Evolutionary conservation across 2,888 invertebrate species (phyloP), one percentile per base, ranked within the genome.

Genomic region (Volucella bombylans): DNA sequence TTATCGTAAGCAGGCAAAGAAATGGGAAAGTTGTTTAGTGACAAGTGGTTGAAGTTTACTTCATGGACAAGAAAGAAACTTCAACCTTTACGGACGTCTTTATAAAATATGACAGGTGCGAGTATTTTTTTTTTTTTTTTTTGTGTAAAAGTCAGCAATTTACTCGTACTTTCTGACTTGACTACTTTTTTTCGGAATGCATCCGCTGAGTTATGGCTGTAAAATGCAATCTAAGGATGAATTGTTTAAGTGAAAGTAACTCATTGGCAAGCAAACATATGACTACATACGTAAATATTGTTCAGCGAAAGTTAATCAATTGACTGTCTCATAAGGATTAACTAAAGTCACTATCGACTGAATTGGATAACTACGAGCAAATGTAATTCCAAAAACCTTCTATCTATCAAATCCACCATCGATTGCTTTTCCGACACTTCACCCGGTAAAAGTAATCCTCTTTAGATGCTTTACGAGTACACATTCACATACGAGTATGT

Each of bases 21-120:
- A 64, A 79, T 77, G 77, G 71, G 79, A 82, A 82, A 82, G 82
- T 74, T 82, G 82, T 74, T 73, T 65, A 69, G 79, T 79, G 73
- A 82, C 82, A 79, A 59, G 31, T 31, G 31, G 31, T 31, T 31
- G 4, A 31, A 31, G 31, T 31, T 31, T 6, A 31, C 31, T 31
- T 31, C 6, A 31, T 31, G 31, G 31, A 61, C 8, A 31, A 65
- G 41, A 61, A 45, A 38, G 65, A 65, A 59, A 54, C 61, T 15
- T 55, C 43, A 43, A 49, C 62, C 61, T 23, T 23, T 62, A 62
- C 52, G 41, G 55, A 49, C 41, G 57, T 78, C 49, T 62, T 72
- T 73, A 49, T 69, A 38, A 80, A 65, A 76, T 71, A 76, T 82
- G 71, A 71, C 72, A 55, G 62, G 67, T 72, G 31, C 31, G 6